Percentiles rank a stretch among this genome's conserved stretches.
These are phyloP conservation scores for Phataginus tetradactyla DNA, from an alignment of 2,797 vertebrate species.

Conservation along the genomic window DNA sequence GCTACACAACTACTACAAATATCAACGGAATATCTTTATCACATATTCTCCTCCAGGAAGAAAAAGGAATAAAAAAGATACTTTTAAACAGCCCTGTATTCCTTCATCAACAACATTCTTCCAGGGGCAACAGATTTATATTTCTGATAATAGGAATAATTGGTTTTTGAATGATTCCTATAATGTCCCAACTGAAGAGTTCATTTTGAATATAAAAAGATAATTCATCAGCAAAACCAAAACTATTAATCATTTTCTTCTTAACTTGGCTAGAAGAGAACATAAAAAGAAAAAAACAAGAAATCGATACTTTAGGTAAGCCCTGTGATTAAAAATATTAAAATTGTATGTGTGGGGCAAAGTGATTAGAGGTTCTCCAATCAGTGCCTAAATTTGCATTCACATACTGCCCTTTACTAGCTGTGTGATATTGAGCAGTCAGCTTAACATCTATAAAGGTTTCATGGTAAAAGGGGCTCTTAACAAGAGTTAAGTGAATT, in stretches of 20 bases:
- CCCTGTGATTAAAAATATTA: neutral
- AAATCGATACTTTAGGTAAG: neutral
- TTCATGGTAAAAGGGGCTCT: too few relatives aligned
- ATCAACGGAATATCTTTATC: neutral
- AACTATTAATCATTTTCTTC: neutral
- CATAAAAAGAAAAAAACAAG: neutral
- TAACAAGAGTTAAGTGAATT: neutral
- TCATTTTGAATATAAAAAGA: conserved; percentile 15
- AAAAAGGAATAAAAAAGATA: neutral
- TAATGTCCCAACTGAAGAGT: neutral
- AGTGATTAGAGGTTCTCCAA: neutral
- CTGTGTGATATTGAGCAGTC: neutral
- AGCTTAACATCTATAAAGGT: neutral
- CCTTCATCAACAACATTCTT: neutral
- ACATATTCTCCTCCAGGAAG: neutral
- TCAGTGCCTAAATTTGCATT: neutral
- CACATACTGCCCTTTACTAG: neutral
- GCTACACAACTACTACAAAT: neutral
- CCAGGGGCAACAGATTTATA: neutral
- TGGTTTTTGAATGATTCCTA: neutral
- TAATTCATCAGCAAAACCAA: neutral
- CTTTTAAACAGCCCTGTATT: neutral
- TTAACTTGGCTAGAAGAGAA: neutral
- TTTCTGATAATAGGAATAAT: neutral
- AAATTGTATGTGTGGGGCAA: neutral